These are phyloP conservation scores for Paraplagusia blochii DNA, from an alignment of 2,113 vertebrate species.

Conservation along the genomic window DNA sequence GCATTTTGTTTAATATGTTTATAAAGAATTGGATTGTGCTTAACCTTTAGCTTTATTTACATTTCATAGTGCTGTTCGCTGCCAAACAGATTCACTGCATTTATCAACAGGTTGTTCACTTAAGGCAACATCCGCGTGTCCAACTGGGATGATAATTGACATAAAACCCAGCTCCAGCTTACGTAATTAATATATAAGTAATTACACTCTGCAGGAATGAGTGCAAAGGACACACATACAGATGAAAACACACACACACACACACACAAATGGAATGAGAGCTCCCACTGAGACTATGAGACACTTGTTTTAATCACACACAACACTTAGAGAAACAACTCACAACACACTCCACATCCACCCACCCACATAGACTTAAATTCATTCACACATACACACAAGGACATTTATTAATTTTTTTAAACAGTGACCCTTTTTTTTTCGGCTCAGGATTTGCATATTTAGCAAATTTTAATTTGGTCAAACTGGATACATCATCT, in stretches of 20 bases:
- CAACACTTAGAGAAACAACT: constrained; percentile 1
- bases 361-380: constrained; percentile 1
- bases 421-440: too few species aligned
- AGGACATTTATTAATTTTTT: constrained; percentile 11
- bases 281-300: constrained; percentile 43
- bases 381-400: constrained; percentile 12
- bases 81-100: constrained; percentile 1
- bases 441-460: too few species aligned
- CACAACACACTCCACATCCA: background rate
- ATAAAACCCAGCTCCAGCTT: constrained; percentile 32
- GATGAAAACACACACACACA: background rate
- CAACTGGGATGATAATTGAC: constrained; percentile 50
- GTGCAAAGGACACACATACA: constrained; percentile 18
- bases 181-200: constrained; percentile 54
- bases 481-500: too few species aligned
- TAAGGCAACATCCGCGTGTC: constrained; percentile 36
- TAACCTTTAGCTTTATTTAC: background rate
- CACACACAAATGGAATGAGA: constrained; percentile 28
- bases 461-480: too few species aligned
- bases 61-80: background rate
- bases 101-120: constrained; percentile 46
- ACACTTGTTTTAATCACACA: constrained; percentile 41
- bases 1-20: background rate
- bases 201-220: constrained; percentile 35
- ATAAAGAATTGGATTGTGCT: background rate